These are phyloP conservation scores for Charaxes varanes DNA, from an alignment of 1,140 invertebrate species.

Conservation along the genomic window DNA sequence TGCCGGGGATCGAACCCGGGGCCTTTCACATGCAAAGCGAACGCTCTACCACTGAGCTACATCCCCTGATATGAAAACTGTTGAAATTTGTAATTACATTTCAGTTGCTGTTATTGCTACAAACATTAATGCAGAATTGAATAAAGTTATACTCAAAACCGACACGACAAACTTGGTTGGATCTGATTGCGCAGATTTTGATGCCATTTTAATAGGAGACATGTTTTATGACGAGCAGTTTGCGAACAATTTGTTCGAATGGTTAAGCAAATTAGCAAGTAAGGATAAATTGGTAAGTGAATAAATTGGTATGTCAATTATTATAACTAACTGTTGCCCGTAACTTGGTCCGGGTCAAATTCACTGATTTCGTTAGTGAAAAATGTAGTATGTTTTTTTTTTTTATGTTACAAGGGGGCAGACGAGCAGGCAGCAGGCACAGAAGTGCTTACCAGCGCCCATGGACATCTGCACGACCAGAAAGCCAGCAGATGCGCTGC, in stretches of 20 bases:
- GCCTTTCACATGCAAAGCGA: conserved; percentile 87
- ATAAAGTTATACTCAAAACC: conserved; percentile 53
- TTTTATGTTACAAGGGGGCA: too few relatives aligned
- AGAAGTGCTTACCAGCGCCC: too few relatives aligned
- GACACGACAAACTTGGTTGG: conserved; percentile 59
- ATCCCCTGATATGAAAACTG: conserved; percentile 55
- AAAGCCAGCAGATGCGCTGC: too few relatives aligned
- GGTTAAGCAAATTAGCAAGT: conserved; percentile 46
- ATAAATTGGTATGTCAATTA: too few relatives aligned
- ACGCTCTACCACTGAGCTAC: conserved; percentile 88
- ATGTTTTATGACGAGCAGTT: conserved; percentile 76
- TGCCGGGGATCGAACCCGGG: conserved; percentile 37
- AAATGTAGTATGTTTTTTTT: too few relatives aligned
- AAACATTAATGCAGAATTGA: conserved; percentile 68
- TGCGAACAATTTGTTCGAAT: conserved; percentile 55
- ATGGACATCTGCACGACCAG: too few relatives aligned
- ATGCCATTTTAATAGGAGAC: conserved; percentile 74
- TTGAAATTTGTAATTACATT: conserved; percentile 25
- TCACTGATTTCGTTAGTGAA: too few relatives aligned
- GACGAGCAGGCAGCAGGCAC: too few relatives aligned
- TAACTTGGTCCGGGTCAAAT: too few relatives aligned
- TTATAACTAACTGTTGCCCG: too few relatives aligned
- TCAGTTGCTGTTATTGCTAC: conserved; percentile 51
- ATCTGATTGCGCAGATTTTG: conserved; percentile 39
- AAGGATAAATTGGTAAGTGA: conserved; percentile 49